These are phyloP conservation scores for Gavialis gangeticus DNA, from an alignment of 2,113 vertebrate species.

Conservation along the genomic window DNA sequence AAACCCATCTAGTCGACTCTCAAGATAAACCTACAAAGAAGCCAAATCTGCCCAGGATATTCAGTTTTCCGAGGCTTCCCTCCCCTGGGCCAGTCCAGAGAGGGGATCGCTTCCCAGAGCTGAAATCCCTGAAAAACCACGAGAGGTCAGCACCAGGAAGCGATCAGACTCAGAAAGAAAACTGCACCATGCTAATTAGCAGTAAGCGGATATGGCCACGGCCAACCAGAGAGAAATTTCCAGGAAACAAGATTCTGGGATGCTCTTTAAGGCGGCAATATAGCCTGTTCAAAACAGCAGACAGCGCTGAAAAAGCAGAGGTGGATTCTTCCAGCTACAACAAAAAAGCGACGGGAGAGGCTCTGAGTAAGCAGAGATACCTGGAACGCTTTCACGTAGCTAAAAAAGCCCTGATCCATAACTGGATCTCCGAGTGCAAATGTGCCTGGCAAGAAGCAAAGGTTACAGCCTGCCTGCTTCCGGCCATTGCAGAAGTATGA, in stretches of 20 bases:
- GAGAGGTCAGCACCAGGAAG: slow-evolving; percentile 6
- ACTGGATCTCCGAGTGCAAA: slow-evolving; percentile 85
- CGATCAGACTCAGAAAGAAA: slow-evolving; percentile 12
- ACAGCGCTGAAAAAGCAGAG: not conserved
- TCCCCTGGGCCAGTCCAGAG: slow-evolving; percentile 70
- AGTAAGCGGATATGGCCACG: not conserved
- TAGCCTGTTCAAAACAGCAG: not conserved
- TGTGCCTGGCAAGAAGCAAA: slow-evolving; percentile 83
- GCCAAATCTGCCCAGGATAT: slow-evolving; percentile 16
- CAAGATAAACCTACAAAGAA: slow-evolving; percentile 24
- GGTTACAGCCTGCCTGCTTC: slow-evolving; percentile 81
- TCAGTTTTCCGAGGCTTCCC: slow-evolving; percentile 72
- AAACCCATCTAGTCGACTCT: not conserved
- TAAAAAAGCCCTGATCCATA: slow-evolving; percentile 76
- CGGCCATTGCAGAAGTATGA: slow-evolving; percentile 86
- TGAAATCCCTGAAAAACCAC: slow-evolving; percentile 11
- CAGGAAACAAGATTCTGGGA: not conserved
- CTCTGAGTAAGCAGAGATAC: slow-evolving; percentile 4
- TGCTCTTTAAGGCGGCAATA: not conserved
- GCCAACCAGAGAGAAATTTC: slow-evolving; percentile 1
- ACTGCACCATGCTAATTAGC: rapidly evolving
- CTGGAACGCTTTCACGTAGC: not conserved
- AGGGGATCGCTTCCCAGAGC: slow-evolving; percentile 72
- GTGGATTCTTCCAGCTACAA: not conserved
- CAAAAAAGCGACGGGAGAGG: not conserved